Base-by-base conservation (phyloP, 2,888 invertebrate species). In the Geotrupes spiniger region DNA sequence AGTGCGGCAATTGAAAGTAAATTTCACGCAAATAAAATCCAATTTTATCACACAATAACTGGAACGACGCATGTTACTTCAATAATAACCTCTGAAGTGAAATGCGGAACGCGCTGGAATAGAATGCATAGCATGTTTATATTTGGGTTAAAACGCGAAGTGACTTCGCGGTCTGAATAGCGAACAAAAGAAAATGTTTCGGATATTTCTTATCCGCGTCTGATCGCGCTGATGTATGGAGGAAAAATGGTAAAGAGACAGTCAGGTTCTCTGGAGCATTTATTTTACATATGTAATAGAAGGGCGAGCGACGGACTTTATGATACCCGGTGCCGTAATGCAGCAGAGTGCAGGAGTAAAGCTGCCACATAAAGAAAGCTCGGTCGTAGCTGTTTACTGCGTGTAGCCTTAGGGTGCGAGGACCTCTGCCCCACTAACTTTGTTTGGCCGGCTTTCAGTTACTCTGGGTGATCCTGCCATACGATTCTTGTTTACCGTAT, bases 351-450 rank as follows among this genome's bases (percentile, higher is more conserved):
- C 36, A n/a, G 27, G 36, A 33, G 46, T 16, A 41, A 46, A 46
- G 46, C 36, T 40, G 36, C 36, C 41, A 26, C 46, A 41, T 46
- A 46, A 41, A 39, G 46, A 46, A 46, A 46, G 46, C 46, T 26
- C 40, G 36, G 36, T 26, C 33, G 36, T 41, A 46, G 41, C 41
- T 36, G 41, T 41, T 41, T 46, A 36, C 44, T 16, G 29, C 37
- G 38, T 28, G 36, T 39, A 29, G 37, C 38, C 33, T 36, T 27
- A 40, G 38, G n/a, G 33, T 27, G 27, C 6, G 25, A 25, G 14
- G 40, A 41, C 46, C 27, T 36, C 21, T 46, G 41, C 27, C 21
- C 46, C 33, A 36, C 39, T 46, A 46, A 46, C 40, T 46, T 41
- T 38, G 40, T 41, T 46, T 41, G 36, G 29, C 36, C 38, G 40